These are phyloP conservation scores for Hypothenemus hampei DNA, from an alignment of 1,140 invertebrate genomes.

Conservation along the genomic window DNA sequence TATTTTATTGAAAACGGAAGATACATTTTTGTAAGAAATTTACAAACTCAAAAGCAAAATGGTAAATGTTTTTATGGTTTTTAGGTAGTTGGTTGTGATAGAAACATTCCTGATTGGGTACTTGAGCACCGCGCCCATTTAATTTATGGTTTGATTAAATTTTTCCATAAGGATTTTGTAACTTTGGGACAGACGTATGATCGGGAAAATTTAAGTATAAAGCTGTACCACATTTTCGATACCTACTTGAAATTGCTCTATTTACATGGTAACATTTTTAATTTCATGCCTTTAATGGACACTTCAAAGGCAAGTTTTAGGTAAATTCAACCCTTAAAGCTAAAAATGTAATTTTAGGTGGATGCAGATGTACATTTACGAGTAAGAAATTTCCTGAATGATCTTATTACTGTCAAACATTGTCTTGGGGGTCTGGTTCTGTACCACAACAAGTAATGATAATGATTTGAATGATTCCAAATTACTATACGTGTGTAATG, in stretches of 20 bases:
- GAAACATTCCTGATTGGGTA: conserved; percentile 75
- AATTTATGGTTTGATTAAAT: conserved; percentile 65
- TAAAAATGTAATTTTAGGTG: conserved; percentile 71
- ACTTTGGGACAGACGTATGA: conserved; percentile 57
- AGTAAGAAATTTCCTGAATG: conserved; percentile 62
- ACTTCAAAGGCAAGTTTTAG: conserved; percentile 66
- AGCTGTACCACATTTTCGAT: conserved; percentile 77
- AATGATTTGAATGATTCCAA: neutral
- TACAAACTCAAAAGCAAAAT: no score
- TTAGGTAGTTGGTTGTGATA: conserved; percentile 78
- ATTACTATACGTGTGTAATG: no score
- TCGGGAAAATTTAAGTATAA: conserved; percentile 64
- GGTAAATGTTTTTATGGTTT: conserved; percentile 30
- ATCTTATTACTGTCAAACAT: conserved; percentile 66
- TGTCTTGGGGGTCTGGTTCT: conserved; percentile 72
- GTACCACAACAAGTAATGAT: conserved; percentile 62
- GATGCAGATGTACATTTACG: no score
- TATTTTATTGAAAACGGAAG: conserved; percentile 71
- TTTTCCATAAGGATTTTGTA: conserved; percentile 74
- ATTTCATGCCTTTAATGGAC: conserved; percentile 67
- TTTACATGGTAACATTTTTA: conserved; percentile 71
- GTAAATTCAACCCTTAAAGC: conserved; percentile 54
- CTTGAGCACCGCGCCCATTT: conserved; percentile 67
- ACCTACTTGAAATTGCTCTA: conserved; percentile 77
- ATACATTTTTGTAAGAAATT: conserved; percentile 71